phyloP scores from a whole-genome alignment of 2,797 vertebrate species.

The Melanotaenia trifasciata region DNA sequence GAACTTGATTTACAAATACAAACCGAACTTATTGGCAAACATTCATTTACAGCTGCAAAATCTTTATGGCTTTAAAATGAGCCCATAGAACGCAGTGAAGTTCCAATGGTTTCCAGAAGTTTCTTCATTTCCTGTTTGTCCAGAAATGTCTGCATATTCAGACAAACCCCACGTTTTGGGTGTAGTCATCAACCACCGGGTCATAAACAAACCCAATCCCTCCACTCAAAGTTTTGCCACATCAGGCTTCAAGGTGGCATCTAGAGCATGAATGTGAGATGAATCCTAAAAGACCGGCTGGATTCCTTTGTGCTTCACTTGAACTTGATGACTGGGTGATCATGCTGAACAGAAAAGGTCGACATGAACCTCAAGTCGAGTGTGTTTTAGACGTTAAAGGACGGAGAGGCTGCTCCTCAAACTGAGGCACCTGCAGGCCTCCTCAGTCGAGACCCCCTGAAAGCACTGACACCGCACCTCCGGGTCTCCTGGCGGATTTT shows the following conservation, averaged over 20 bases:
- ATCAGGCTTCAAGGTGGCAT: no score
- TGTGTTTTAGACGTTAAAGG: conserved; percentile 7
- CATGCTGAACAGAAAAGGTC: not conserved
- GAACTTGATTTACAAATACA: no score
- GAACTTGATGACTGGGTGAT: not conserved
- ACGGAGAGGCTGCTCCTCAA: conserved; percentile 54
- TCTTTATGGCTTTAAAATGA: no score
- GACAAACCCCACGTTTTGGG: not conserved
- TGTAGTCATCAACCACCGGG: not conserved
- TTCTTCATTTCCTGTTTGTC: not conserved
- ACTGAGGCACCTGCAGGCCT: conserved; percentile 80
- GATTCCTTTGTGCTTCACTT: not conserved
- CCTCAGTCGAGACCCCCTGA: conserved; percentile 70
- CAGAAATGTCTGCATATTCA: not conserved
- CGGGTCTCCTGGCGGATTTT: conserved; percentile 46
- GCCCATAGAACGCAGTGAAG: no score
- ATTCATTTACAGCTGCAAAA: no score
- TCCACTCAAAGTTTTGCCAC: not conserved
- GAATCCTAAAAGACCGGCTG: no score
- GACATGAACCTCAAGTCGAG: not conserved
- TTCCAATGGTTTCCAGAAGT: no score
- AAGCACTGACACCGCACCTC: conserved; percentile 77
- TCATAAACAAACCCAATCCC: not conserved
- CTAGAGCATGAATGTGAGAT: not conserved
- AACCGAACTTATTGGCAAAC: no score